phyloP scores from a whole-genome alignment of 2,113 vertebrate species.

The Amblyornis subalaris region DNA sequence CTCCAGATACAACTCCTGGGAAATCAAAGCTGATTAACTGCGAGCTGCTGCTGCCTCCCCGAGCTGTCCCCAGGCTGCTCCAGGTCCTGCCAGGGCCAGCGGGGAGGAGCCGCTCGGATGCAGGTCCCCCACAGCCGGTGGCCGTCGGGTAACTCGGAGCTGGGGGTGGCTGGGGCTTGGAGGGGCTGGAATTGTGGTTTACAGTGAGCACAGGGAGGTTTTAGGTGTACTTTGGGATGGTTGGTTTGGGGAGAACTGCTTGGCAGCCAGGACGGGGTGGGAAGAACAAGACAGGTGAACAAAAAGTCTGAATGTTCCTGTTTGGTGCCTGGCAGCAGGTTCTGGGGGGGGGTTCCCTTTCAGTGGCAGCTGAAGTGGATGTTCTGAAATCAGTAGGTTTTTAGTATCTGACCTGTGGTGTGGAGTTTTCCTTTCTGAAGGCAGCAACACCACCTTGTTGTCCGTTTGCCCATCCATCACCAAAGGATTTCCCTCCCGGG shows the following conservation, averaged over 20 bases:
- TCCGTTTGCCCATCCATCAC: background rate
- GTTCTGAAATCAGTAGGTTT: background rate
- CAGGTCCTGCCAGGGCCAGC: background rate
- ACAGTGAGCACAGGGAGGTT: accelerated
- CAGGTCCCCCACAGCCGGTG: accelerated
- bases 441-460: accelerated
- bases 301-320: accelerated
- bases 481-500: background rate
- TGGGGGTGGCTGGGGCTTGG: background rate
- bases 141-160: background rate
- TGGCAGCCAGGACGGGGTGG: accelerated
- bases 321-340: background rate
- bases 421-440: background rate
- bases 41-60: background rate
- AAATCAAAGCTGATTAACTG: background rate
- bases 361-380: background rate
- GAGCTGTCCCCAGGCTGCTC: background rate
- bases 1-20: background rate
- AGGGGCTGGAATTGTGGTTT: accelerated
- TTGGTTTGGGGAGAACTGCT: background rate
- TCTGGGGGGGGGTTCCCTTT: background rate
- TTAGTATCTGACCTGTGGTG: background rate
- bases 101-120: background rate
- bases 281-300: background rate
- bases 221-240: background rate